Percentiles rank a stretch among this genome's conserved stretches.
phyloP scores from a whole-genome alignment of 2,888 invertebrate genomes.

The Dinocampus coccinellae region DNA sequence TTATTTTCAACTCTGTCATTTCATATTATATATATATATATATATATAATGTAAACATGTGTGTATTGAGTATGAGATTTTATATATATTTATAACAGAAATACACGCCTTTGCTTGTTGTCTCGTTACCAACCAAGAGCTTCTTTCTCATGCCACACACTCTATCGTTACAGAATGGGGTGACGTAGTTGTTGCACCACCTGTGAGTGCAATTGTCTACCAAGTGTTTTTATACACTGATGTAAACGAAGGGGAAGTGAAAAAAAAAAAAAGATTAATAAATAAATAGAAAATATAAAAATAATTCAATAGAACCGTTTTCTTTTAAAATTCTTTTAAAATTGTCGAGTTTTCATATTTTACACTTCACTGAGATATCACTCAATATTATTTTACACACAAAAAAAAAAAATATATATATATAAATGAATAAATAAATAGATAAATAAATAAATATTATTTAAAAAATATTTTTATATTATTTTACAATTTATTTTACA shows the following conservation, averaged over 20 bases:
- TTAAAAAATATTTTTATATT: no score
- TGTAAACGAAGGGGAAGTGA: neutral
- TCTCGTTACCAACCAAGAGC: slow-evolving; percentile 32
- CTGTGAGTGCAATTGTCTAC: neutral
- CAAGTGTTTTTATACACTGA: neutral
- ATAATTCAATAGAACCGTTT: no score
- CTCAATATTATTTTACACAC: no score
- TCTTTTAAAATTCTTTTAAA: no score
- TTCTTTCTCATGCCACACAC: slow-evolving; percentile 19
- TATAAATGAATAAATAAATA: no score
- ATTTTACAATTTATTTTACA: no score
- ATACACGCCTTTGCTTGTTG: slow-evolving; percentile 53
- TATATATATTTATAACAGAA: slow-evolving; percentile 44
- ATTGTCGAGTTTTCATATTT: no score
- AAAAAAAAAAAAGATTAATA: neutral
- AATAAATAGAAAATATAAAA: neutral
- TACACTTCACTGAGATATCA: no score
- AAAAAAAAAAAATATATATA: no score
- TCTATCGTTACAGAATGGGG: neutral
- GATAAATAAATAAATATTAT: no score
- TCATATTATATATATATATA: slow-evolving; percentile 15
- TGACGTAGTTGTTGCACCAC: slow-evolving; percentile 21
- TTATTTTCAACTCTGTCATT: slow-evolving; percentile 27
- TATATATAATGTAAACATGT: slow-evolving; percentile 31
- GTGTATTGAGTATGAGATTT: slow-evolving; percentile 52